These are phyloP conservation scores for Anthrax anthrax DNA, from an alignment of 2,888 invertebrate species.

Conservation along the genomic window DNA sequence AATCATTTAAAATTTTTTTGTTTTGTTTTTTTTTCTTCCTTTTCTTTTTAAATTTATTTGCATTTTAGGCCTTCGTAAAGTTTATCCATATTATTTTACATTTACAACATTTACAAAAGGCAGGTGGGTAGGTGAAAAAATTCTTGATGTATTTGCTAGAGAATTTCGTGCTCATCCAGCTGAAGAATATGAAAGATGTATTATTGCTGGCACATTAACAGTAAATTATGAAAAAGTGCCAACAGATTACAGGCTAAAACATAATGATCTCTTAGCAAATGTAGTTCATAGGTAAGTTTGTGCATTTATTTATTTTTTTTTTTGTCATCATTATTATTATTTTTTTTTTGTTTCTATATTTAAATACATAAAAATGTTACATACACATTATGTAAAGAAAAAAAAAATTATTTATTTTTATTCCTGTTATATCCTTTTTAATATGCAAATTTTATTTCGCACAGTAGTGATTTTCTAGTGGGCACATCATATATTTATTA, in stretches of 20 bases:
- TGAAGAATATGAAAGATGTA: slow-evolving; percentile 83
- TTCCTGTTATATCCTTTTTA: too few relatives aligned
- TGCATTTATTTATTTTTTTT: too few relatives aligned
- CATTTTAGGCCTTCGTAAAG: slow-evolving; percentile 72
- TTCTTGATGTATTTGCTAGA: slow-evolving; percentile 80
- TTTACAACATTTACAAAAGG: slow-evolving; percentile 94
- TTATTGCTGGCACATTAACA: slow-evolving; percentile 78
- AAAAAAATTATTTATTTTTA: too few relatives aligned
- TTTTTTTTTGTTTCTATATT: too few relatives aligned
- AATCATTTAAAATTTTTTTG: neutral
- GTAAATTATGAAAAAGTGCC: slow-evolving; percentile 88
- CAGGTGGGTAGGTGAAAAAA: slow-evolving; percentile 87
- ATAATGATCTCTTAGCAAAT: slow-evolving; percentile 86
- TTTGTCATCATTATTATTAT: too few relatives aligned
- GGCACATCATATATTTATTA: too few relatives aligned
- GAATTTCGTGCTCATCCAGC: slow-evolving; percentile 92
- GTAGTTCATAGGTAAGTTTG: slow-evolving; percentile 81
- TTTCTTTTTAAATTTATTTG: neutral
- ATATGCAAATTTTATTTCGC: too few relatives aligned
- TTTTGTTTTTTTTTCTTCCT: neutral
- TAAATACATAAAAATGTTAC: too few relatives aligned
- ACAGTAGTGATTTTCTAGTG: too few relatives aligned
- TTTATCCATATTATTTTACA: slow-evolving; percentile 93
- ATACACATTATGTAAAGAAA: too few relatives aligned
- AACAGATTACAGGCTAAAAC: slow-evolving; percentile 79